phyloP scores from a whole-genome alignment of 2,888 invertebrate genomes.

The Acheta domesticus region DNA sequence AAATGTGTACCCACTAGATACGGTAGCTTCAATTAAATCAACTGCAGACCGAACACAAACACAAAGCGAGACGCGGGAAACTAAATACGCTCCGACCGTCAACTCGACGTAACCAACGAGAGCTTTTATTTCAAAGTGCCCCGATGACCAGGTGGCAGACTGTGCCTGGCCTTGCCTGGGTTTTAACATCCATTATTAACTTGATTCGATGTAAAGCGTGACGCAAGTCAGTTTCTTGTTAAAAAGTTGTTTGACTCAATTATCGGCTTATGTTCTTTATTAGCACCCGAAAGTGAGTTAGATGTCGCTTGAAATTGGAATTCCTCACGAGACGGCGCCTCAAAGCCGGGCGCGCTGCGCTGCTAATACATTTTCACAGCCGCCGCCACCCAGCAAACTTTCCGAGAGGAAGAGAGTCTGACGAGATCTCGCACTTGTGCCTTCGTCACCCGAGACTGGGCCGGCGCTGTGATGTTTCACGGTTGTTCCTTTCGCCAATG shows the following conservation, averaged over 20 bases:
- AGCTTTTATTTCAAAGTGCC: too few species aligned
- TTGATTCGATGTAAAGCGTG: not conserved
- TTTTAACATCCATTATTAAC: slow-evolving; percentile 4
- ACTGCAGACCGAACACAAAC: too few species aligned
- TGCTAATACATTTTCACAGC: not conserved
- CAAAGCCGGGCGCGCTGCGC: not conserved
- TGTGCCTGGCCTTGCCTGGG: not conserved
- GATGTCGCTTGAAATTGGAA: slow-evolving; percentile 1
- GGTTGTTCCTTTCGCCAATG: too few species aligned
- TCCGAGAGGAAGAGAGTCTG: not conserved
- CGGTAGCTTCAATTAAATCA: too few species aligned
- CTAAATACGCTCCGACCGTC: too few species aligned
- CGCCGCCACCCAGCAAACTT: not conserved
- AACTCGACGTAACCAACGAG: too few species aligned
- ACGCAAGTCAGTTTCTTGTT: not conserved
- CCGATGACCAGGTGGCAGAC: too few species aligned
- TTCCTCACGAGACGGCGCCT: not conserved
- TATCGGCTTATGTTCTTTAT: not conserved
- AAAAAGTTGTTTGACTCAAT: not conserved
- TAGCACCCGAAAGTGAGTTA: slow-evolving; percentile 1
- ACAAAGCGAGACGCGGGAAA: too few species aligned
- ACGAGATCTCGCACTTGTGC: too few species aligned
- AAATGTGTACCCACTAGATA: too few species aligned
- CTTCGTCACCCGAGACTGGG: too few species aligned
- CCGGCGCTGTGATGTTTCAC: too few species aligned